Evolutionary conservation across 2,113 vertebrate species (phyloP).

Genomic region (Crotalus horridus): DNA sequence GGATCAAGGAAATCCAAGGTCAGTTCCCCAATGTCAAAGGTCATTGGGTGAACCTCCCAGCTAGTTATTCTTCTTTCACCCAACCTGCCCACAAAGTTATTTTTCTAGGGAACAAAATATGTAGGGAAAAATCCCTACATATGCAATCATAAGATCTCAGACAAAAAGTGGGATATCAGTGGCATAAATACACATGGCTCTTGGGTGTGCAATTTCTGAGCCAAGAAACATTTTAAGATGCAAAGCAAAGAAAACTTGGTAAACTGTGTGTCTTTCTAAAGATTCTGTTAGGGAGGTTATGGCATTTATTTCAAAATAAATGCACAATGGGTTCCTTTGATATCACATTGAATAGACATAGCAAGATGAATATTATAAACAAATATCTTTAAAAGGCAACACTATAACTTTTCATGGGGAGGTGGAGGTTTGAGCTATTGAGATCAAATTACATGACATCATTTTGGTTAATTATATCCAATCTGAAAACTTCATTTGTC

Average conservation of each 20-base stretch:
- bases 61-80: neutral
- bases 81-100: neutral
- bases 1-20: neutral
- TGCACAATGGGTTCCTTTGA: neutral
- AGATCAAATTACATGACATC: neutral
- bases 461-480: neutral
- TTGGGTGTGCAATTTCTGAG: neutral
- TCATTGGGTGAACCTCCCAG: neutral
- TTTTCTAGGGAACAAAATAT: neutral
- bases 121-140: neutral
- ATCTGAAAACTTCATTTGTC: neutral
- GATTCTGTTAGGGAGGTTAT: neutral
- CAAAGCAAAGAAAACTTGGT: neutral
- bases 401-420: neutral
- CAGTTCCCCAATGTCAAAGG: neutral
- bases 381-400: neutral
- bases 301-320: neutral
- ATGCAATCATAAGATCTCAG: neutral
- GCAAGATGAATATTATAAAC: neutral
- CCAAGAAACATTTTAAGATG: neutral
- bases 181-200: neutral
- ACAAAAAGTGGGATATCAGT: neutral
- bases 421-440: neutral
- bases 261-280: neutral
- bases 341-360: neutral